phyloP scores from a whole-genome alignment of 2,113 vertebrate genomes.

The Myocastor coypus region DNA sequence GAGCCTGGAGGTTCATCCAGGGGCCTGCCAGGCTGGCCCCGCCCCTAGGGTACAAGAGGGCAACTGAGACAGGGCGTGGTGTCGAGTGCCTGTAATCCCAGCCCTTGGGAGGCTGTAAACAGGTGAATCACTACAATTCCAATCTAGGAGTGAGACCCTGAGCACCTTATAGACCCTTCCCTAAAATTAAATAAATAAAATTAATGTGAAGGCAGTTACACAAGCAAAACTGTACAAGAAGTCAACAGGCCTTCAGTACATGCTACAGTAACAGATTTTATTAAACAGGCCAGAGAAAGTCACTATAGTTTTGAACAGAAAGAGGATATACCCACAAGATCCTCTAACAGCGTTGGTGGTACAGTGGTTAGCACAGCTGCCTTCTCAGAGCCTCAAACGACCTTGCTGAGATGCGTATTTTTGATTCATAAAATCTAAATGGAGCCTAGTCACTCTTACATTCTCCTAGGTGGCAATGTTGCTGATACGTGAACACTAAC shows the following conservation, averaged over 20 bases:
- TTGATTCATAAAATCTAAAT: neutral
- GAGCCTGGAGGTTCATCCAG: too few species aligned
- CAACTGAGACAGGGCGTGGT: too few species aligned
- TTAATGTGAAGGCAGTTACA: neutral
- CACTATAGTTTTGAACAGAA: conserved; percentile 43
- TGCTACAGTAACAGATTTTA: neutral
- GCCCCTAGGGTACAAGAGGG: too few species aligned
- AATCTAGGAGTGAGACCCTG: too few species aligned
- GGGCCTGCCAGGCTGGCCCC: too few species aligned
- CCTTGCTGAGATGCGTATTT: conserved; percentile 56
- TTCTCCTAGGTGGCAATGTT: neutral
- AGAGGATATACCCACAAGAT: neutral
- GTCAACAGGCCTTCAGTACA: neutral
- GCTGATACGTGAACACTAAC: neutral
- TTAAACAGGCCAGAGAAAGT: neutral
- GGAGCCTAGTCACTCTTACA: neutral
- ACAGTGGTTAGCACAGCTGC: too few species aligned
- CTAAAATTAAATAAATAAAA: neutral
- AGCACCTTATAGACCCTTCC: too few species aligned
- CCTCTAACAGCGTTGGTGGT: too few species aligned
- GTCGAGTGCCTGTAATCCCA: too few species aligned
- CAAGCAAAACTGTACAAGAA: neutral
- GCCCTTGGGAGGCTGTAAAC: too few species aligned
- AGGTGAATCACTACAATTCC: too few species aligned
- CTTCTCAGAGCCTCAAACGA: neutral